Evolutionary conservation across 2,888 invertebrate species (phyloP).

Genomic region (Proisotoma minuta): DNA sequence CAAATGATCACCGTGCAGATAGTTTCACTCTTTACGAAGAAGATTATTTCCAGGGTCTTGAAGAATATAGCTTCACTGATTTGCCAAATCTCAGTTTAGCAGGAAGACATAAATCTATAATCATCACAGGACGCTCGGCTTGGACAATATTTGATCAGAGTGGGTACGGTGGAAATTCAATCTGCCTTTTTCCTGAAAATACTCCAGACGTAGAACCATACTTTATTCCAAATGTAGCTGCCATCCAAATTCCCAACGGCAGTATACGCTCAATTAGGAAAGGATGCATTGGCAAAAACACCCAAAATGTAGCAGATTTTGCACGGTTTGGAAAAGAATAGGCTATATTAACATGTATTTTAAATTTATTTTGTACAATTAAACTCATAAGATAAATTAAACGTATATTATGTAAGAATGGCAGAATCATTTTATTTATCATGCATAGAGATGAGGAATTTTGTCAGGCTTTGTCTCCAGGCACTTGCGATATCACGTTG

Average conservation of each 20-base stretch:
- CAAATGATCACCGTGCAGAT: slow-evolving; percentile 26
- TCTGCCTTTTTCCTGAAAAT: slow-evolving; percentile 33
- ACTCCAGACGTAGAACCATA: slow-evolving; percentile 22
- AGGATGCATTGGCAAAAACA: slow-evolving; percentile 27
- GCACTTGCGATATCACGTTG: too few species aligned
- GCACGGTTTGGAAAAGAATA: slow-evolving; percentile 9
- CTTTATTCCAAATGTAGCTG: slow-evolving; percentile 23
- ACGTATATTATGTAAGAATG: too few species aligned
- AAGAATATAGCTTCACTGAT: slow-evolving; percentile 29
- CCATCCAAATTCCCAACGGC: slow-evolving; percentile 19
- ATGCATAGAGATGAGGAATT: too few species aligned
- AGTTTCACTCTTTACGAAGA: slow-evolving; percentile 34
- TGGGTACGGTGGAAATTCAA: slow-evolving; percentile 29
- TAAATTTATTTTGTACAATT: too few species aligned
- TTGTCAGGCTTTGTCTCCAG: too few species aligned
- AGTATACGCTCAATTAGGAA: slow-evolving; percentile 30
- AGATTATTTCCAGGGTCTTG: slow-evolving; percentile 40
- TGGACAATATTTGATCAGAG: slow-evolving; percentile 39
- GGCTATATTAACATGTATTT: too few species aligned
- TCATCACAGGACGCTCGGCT: slow-evolving; percentile 32
- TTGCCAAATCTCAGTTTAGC: slow-evolving; percentile 15
- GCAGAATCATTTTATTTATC: too few species aligned
- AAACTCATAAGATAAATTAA: too few species aligned
- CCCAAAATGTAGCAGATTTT: slow-evolving; percentile 9
- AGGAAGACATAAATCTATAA: slow-evolving; percentile 20